Base-by-base conservation (phyloP, 2,113 vertebrate species). In the Pomatostomus ruficeps region DNA sequence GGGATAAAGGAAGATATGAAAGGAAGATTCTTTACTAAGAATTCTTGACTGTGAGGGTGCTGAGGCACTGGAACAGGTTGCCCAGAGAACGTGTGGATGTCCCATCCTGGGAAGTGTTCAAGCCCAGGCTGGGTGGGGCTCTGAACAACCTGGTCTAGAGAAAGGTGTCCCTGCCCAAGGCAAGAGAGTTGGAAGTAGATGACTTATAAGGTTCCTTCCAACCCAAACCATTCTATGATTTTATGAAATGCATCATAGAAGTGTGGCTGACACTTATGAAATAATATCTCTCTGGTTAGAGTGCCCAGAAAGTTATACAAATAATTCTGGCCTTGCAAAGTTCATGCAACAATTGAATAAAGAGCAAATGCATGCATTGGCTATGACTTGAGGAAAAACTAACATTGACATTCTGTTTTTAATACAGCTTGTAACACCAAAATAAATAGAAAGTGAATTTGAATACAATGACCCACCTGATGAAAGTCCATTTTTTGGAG, bases 361-460 rank as follows among this genome's bases (percentile, higher is more conserved):
- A 76, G 46, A 68, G 12, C 19, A 93, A 86, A 88, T 68, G 7
- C 22, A 11, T 62, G 25, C 18, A 46, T 35, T 91, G 68, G 33
- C 35, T 54, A 13, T 26, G 10, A 25, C 49, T 61, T 66, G 35
- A 73, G 63, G 55, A 66, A 73, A 96, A 95, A 45, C 28, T 74
- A 81, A 89, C 46, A 35, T 9, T 61, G 52, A 45, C 8, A 23
- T 92, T 57, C 28, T 57, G 54, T 31, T 91, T 91, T 84, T 35
- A 67, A 35, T 51, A 77, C 20, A 58, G 70, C 33, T 77, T 46
- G 20, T 45, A 80, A 57, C 16, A 62, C 38, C n/a, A 74, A 91
- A 86, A 86, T 45, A 83, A 86, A 80, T 61, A 52, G 73, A 73
- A 85, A 54, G 11, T 45, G 13, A 70, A 67, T 91, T 95, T 89